Conservation (phyloP, 2,888 invertebrate species). For the Leptinotarsa rubiginosa region DNA sequence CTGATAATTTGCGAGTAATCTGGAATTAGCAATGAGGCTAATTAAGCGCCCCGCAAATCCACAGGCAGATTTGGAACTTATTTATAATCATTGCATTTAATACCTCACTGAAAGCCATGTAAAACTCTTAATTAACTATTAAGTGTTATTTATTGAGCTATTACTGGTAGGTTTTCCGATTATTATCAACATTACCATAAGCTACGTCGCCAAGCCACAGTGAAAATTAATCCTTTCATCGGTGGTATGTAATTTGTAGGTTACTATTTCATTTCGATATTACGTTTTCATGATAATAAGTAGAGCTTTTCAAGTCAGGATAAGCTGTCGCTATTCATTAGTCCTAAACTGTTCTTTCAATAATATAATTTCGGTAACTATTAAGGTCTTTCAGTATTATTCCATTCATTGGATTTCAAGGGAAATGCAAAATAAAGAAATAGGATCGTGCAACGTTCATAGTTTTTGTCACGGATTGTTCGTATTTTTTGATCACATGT, state of each 20-base stretch:
- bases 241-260: conserved; percentile 11
- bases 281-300: background rate
- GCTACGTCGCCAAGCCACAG: conserved; percentile 27
- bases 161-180: conserved; percentile 37
- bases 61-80: conserved; percentile 53
- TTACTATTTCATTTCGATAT: conserved; percentile 1
- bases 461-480: too few species aligned
- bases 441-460: too few species aligned
- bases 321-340: background rate
- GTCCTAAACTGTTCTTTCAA: background rate
- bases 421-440: background rate
- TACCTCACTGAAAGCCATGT: conserved; percentile 34
- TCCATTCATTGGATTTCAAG: background rate
- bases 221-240: conserved; percentile 25
- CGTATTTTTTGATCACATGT: too few species aligned
- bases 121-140: conserved; percentile 41
- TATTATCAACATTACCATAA: conserved; percentile 40
- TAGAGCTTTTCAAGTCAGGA: background rate
- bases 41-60: conserved; percentile 49
- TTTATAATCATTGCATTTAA: conserved; percentile 57
- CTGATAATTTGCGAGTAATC: conserved; percentile 52
- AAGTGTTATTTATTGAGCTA: conserved; percentile 34
- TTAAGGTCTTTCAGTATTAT: background rate
- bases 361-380: background rate
- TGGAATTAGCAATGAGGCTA: conserved; percentile 56